A percentile compares a stretch with the other conserved stretches of the same genome.
These are phyloP conservation scores for Myrmecophaga tridactyla DNA, from an alignment of 2,113 vertebrate genomes.

Conservation along the genomic window DNA sequence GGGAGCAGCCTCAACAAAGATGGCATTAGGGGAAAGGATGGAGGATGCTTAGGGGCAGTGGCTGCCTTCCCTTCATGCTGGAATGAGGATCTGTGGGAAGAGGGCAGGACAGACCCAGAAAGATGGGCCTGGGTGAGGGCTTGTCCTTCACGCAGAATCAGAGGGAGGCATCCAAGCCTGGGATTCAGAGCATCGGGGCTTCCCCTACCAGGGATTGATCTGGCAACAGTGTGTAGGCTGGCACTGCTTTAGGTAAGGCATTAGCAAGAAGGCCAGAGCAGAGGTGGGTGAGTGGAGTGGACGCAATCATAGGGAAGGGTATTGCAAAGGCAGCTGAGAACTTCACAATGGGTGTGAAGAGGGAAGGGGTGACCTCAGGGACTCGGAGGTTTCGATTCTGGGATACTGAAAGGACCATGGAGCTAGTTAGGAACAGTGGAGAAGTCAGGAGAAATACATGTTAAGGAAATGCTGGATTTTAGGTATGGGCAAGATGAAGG, in stretches of 20 bases:
- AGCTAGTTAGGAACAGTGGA: neutral
- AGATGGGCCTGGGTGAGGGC: too few relatives aligned
- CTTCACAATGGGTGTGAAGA: neutral
- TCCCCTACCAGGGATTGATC: neutral
- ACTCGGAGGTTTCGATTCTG: neutral
- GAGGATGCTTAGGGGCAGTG: fast-evolving
- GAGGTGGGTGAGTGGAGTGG: neutral
- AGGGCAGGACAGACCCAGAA: neutral
- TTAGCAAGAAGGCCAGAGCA: neutral
- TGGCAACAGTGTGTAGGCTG: neutral
- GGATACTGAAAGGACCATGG: neutral
- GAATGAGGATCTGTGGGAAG: neutral
- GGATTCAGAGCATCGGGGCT: neutral
- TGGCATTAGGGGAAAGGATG: neutral
- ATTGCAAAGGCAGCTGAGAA: neutral
- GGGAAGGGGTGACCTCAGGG: neutral
- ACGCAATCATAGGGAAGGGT: too few relatives aligned
- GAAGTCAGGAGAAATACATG: neutral
- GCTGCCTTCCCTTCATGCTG: neutral
- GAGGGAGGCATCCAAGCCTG: neutral
- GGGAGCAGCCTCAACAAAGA: too few relatives aligned
- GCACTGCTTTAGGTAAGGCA: neutral
- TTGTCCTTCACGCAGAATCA: neutral
- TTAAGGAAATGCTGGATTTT: neutral
- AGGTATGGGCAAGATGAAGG: neutral